Conservation (phyloP, 2,113 vertebrate genomes). For the Oreamnos americanus region DNA sequence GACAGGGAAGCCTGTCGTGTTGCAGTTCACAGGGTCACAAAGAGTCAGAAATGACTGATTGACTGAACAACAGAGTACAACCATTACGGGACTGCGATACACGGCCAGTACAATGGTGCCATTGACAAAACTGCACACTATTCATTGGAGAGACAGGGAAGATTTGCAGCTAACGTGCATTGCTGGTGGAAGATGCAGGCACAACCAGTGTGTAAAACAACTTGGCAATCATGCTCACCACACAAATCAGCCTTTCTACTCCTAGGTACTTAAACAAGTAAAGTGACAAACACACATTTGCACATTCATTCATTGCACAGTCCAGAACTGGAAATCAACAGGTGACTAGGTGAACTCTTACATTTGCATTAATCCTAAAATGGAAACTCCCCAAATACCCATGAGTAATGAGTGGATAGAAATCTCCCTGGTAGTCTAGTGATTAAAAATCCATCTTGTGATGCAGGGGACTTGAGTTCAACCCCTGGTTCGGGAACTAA, state of each 20-base stretch:
- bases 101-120: background rate
- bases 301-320: background rate
- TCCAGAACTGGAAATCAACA: background rate
- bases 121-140: background rate
- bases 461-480: background rate
- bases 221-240: no score
- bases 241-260: background rate
- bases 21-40: background rate
- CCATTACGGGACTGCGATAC: background rate
- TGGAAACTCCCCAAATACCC: background rate
- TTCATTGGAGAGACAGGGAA: background rate
- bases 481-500: background rate
- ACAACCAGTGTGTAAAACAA: background rate
- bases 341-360: background rate
- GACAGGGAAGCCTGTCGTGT: background rate
- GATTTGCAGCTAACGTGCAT: background rate
- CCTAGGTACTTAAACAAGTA: background rate
- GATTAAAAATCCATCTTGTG: background rate
- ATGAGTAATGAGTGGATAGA: background rate
- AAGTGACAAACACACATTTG: background rate
- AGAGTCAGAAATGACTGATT: background rate
- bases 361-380: background rate
- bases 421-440: background rate
- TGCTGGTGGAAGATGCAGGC: background rate
- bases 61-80: background rate